A percentile compares a stretch with the other conserved stretches of the same genome.
These are phyloP conservation scores for Pyxicephalus adspersus DNA, from an alignment of 2,113 vertebrate species.

Conservation along the genomic window DNA sequence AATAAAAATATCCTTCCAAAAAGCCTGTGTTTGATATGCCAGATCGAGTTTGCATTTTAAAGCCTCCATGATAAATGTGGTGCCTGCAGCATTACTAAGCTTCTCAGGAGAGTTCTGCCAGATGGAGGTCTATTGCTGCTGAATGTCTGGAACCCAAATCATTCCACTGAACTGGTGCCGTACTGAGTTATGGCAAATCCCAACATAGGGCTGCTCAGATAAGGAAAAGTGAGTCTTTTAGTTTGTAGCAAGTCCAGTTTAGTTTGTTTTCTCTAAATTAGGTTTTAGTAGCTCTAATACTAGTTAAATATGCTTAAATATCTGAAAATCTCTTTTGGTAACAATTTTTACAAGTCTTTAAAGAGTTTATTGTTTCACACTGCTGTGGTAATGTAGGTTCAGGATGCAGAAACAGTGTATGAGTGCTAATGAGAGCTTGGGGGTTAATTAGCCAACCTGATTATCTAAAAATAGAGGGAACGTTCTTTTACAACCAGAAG, in stretches of 20 bases:
- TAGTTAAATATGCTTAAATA: constrained; percentile 1
- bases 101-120: background rate
- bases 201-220: background rate
- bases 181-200: constrained; percentile 8
- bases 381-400: constrained; percentile 7
- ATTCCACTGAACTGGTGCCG: background rate
- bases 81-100: background rate
- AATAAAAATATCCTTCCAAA: constrained; percentile 13
- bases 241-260: background rate
- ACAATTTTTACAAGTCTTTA: background rate
- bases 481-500: constrained; percentile 11
- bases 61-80: constrained; percentile 1
- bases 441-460: constrained; percentile 36
- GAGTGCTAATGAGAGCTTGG: constrained; percentile 38
- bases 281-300: background rate
- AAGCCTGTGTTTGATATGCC: background rate
- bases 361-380: background rate
- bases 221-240: background rate
- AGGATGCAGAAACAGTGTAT: constrained; percentile 3
- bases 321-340: background rate
- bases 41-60: constrained; percentile 7
- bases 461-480: constrained; percentile 14
- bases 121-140: constrained; percentile 1
- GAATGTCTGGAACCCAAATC: background rate
- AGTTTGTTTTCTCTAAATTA: constrained; percentile 1